These are phyloP conservation scores for Colletes collaris DNA, from an alignment of 2,888 invertebrate species.

Conservation along the genomic window DNA sequence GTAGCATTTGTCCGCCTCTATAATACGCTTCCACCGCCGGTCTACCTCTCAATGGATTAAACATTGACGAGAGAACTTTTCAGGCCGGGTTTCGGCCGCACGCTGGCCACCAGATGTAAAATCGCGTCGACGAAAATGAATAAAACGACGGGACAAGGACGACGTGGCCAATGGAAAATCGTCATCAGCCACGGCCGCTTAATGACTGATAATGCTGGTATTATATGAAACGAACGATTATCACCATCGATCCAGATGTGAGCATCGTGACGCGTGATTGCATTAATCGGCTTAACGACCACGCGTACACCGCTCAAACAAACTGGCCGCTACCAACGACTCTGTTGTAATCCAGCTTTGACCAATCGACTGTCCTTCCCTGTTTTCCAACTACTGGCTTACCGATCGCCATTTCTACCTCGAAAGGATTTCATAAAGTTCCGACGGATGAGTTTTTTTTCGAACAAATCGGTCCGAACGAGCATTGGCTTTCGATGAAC, in stretches of 20 bases:
- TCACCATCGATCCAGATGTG: slow-evolving; percentile 67
- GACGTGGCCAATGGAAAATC: slow-evolving; percentile 37
- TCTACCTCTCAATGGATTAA: slow-evolving; percentile 48
- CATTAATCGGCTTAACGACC: slow-evolving; percentile 73
- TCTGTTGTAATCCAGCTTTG: slow-evolving; percentile 47
- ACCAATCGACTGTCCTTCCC: not conserved
- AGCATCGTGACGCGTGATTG: slow-evolving; percentile 67
- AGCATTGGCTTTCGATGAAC: no score
- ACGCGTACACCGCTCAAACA: slow-evolving; percentile 65
- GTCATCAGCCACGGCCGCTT: slow-evolving; percentile 49
- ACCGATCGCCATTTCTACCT: not conserved
- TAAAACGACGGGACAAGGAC: slow-evolving; percentile 23
- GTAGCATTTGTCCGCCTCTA: slow-evolving; percentile 36
- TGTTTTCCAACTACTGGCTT: not conserved
- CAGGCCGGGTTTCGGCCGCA: slow-evolving; percentile 19
- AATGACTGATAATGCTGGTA: slow-evolving; percentile 71
- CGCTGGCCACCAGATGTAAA: slow-evolving; percentile 41
- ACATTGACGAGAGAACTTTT: slow-evolving; percentile 56
- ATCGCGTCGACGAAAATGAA: slow-evolving; percentile 34
- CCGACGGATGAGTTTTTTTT: no score
- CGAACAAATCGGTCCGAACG: no score
- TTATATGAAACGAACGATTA: slow-evolving; percentile 62
- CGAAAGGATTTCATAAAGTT: not conserved
- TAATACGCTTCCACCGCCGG: slow-evolving; percentile 41
- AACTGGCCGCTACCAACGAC: slow-evolving; percentile 69